Evolutionary conservation across 2,888 invertebrate species (phyloP).

Genomic region (Blastobasis adustella): DNA sequence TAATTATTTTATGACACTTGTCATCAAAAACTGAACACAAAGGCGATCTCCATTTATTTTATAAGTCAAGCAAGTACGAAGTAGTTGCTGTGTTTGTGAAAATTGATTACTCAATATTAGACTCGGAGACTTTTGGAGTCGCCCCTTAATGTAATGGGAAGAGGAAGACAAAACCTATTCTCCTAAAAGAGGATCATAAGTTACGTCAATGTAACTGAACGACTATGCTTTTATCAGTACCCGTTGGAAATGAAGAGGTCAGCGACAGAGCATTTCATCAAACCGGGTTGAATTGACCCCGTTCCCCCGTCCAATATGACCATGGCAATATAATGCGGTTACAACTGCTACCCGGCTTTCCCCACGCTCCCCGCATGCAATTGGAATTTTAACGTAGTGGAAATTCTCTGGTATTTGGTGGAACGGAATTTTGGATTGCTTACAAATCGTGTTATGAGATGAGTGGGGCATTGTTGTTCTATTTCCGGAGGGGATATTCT

Average conservation of each 20-base stretch:
- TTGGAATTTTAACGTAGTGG: slow-evolving; percentile 46
- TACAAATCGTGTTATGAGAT: too few relatives aligned
- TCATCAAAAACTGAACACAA: too few relatives aligned
- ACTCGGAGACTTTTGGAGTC: too few relatives aligned
- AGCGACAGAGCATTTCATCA: slow-evolving; percentile 44
- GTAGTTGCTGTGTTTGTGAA: too few relatives aligned
- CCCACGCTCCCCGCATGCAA: slow-evolving; percentile 36
- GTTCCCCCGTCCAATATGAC: slow-evolving; percentile 34
- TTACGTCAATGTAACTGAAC: neutral
- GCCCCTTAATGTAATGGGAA: neutral
- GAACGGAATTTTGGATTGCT: neutral
- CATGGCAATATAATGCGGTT: slow-evolving; percentile 49
- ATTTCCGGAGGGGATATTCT: neutral
- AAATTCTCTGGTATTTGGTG: slow-evolving; percentile 1
- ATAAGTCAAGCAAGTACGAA: too few relatives aligned
- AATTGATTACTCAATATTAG: too few relatives aligned
- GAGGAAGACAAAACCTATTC: neutral
- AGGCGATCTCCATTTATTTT: too few relatives aligned
- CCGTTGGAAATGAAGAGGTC: slow-evolving; percentile 36
- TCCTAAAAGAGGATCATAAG: neutral
- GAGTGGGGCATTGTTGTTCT: neutral
- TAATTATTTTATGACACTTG: too few relatives aligned
- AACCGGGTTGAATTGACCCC: slow-evolving; percentile 35
- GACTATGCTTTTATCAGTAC: slow-evolving; percentile 2
- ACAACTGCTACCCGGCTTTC: slow-evolving; percentile 35